Percentiles rank a stretch among this genome's conserved stretches.
Evolutionary conservation across 2,797 vertebrate genomes (phyloP).

Genomic region (Manis javanica): DNA sequence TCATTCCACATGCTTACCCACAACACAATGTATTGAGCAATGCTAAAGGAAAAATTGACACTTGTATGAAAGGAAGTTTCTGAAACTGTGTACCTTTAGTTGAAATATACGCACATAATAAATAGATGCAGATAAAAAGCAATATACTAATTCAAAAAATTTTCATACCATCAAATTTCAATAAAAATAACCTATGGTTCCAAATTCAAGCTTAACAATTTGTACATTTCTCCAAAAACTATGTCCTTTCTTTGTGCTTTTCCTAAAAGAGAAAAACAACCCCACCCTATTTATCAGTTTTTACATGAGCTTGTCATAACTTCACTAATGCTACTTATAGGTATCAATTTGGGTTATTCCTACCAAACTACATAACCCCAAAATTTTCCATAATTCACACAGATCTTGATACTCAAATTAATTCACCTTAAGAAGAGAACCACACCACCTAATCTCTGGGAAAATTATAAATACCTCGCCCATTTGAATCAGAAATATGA

Average conservation of each 20-base stretch:
- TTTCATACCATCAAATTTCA: not conserved
- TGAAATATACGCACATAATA: not conserved
- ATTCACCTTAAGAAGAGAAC: slow-evolving; percentile 49
- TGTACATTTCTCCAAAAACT: slow-evolving; percentile 1
- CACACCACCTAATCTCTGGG: not conserved
- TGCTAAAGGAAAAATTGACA: slow-evolving; percentile 16
- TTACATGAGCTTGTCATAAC: not conserved
- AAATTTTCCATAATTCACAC: slow-evolving; percentile 45
- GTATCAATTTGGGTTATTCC: slow-evolving; percentile 2
- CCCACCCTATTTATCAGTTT: not conserved
- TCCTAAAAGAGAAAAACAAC: not conserved
- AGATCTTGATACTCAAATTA: slow-evolving; percentile 21
- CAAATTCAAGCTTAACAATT: slow-evolving; percentile 1
- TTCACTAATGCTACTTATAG: slow-evolving; percentile 48
- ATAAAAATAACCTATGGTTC: not conserved
- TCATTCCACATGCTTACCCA: slow-evolving; percentile 53
- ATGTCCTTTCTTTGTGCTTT: not conserved
- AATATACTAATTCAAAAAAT: not conserved
- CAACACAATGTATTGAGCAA: slow-evolving; percentile 25
- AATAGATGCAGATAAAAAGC: not conserved
- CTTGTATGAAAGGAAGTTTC: slow-evolving; percentile 34
- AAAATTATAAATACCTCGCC: slow-evolving; percentile 62
- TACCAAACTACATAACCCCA: not conserved
- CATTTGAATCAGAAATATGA: slow-evolving; percentile 46
- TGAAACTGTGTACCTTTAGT: not conserved